These are phyloP conservation scores for Nipponia nippon DNA, from an alignment of 2,113 vertebrate species.

Conservation along the genomic window DNA sequence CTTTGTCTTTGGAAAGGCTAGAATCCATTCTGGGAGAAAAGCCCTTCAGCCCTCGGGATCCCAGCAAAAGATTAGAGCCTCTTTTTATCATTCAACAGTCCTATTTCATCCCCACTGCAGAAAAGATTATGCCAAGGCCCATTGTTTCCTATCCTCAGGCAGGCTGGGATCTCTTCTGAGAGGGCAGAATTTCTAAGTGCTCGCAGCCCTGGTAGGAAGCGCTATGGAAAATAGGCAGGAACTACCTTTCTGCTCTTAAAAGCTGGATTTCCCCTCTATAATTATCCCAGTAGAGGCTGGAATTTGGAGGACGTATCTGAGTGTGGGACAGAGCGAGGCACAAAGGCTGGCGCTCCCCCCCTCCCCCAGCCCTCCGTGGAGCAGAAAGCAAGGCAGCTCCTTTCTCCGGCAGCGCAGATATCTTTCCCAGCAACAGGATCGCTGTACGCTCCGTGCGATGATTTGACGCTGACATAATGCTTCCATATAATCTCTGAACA, in stretches of 20 bases:
- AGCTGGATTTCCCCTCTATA: neutral
- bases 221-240: neutral
- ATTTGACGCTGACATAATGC: neutral
- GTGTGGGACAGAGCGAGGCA: neutral
- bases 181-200: neutral
- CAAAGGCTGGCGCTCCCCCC: neutral
- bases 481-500: neutral
- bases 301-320: neutral
- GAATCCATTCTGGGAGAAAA: neutral
- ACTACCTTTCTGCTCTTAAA: neutral
- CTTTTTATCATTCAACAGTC: neutral
- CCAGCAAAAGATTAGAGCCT: neutral
- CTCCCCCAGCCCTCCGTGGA: neutral
- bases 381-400: neutral
- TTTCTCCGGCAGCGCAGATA: neutral
- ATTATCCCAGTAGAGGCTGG: neutral
- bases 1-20: conserved; percentile 17
- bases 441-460: neutral
- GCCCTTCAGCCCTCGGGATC: neutral
- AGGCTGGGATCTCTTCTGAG: neutral
- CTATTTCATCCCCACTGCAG: neutral
- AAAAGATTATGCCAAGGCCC: neutral
- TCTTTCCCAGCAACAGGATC: neutral
- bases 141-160: neutral
- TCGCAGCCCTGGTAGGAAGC: neutral